Evolutionary conservation across 2,888 invertebrate genomes (phyloP).

Genomic region (Ligdia adustata): DNA sequence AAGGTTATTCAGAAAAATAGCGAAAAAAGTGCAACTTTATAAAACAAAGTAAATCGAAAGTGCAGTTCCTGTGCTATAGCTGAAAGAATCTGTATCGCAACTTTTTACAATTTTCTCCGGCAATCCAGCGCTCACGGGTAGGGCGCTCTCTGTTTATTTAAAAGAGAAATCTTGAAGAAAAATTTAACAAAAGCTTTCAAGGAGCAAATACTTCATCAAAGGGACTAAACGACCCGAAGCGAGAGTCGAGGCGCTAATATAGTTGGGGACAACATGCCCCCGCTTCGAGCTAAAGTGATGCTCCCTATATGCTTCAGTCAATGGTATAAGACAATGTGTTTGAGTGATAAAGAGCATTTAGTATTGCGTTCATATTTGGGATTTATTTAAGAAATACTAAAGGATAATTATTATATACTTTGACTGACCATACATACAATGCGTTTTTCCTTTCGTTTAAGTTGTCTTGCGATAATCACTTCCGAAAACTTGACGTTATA

Average conservation of each 20-base stretch:
- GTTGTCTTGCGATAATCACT: no score
- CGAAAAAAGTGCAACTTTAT: constrained; percentile 8
- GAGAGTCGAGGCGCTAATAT: constrained; percentile 65
- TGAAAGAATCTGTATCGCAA: constrained; percentile 29
- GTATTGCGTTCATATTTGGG: no score
- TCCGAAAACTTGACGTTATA: no score
- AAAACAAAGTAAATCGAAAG: constrained; percentile 27
- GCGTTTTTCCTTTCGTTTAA: no score
- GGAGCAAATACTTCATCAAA: constrained; percentile 77
- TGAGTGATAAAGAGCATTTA: constrained; percentile 25
- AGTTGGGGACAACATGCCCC: constrained; percentile 63
- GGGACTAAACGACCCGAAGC: constrained; percentile 65
- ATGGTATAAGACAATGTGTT: constrained; percentile 40
- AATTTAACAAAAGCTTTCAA: constrained; percentile 74
- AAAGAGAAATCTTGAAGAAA: constrained; percentile 57
- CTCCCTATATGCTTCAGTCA: constrained; percentile 29
- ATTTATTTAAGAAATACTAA: no score
- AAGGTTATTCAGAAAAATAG: no score
- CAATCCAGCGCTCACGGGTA: constrained; percentile 46
- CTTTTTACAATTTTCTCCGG: constrained; percentile 45
- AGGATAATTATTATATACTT: no score
- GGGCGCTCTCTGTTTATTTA: constrained; percentile 62
- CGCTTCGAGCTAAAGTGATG: constrained; percentile 41
- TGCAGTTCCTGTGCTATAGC: constrained; percentile 26
- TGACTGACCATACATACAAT: no score